These are phyloP conservation scores for Fistularia commersonii DNA, from an alignment of 2,797 vertebrate genomes.

Conservation along the genomic window DNA sequence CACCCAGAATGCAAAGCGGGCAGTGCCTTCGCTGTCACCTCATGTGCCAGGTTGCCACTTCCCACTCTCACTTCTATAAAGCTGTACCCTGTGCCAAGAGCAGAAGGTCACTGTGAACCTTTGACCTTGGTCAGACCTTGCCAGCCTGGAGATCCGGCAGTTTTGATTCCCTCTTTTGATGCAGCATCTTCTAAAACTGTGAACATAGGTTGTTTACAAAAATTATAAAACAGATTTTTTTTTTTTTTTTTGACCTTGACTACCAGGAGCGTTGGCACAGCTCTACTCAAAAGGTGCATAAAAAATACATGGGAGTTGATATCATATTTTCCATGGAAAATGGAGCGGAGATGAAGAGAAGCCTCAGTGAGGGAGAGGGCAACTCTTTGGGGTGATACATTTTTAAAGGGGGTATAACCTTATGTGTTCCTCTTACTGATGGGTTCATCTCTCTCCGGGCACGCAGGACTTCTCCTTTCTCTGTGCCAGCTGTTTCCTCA, in stretches of 20 bases:
- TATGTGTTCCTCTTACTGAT: conserved; percentile 70
- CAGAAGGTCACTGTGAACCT: conserved; percentile 62
- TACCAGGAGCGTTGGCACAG: too few species aligned
- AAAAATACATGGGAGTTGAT: too few species aligned
- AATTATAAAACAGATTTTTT: too few species aligned
- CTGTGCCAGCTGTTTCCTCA: conserved; percentile 70
- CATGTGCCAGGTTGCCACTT: conserved; percentile 71
- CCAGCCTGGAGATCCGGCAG: conserved; percentile 28
- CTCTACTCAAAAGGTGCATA: too few species aligned
- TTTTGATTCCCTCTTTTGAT: conserved; percentile 62
- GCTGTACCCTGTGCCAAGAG: conserved; percentile 45
- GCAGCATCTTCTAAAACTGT: not conserved
- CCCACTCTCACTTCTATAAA: conserved; percentile 84
- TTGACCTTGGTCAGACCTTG: conserved; percentile 33
- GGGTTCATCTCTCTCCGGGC: conserved; percentile 52
- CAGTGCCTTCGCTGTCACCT: conserved; percentile 51
- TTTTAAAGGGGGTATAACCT: conserved; percentile 48
- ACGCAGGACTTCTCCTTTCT: conserved; percentile 71
- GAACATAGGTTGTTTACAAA: too few species aligned
- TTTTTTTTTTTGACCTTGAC: too few species aligned
- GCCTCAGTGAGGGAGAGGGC: conserved; percentile 32
- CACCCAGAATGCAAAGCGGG: conserved; percentile 42
- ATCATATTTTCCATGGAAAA: conserved; percentile 7
- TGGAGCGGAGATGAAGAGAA: not conserved
- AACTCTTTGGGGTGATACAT: conserved; percentile 33